Conservation (phyloP, 2,888 invertebrate species). For the Petrophora chlorosata region DNA sequence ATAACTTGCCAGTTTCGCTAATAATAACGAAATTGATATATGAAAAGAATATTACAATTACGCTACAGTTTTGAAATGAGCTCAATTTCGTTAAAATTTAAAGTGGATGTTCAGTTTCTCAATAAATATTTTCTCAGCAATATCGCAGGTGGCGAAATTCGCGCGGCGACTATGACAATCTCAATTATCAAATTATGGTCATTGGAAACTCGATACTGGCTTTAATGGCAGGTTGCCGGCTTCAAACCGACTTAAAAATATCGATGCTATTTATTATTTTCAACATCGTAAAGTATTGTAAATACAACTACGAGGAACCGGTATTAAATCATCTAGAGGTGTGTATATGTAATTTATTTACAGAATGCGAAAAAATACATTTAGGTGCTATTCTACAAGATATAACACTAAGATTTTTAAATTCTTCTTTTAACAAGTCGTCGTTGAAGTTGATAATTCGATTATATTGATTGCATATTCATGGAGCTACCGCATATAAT, state of each 20-base stretch:
- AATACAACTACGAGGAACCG: constrained; percentile 61
- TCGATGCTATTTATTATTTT: constrained; percentile 62
- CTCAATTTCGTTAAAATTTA: too few species aligned
- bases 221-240: constrained; percentile 64
- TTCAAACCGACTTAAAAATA: constrained; percentile 64
- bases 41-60: too few species aligned
- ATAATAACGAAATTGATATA: too few species aligned
- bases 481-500: constrained; percentile 44
- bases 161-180: constrained; percentile 54
- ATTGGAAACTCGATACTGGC: constrained; percentile 65
- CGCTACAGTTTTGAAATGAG: too few species aligned
- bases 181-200: constrained; percentile 76
- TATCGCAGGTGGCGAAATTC: constrained; percentile 20
- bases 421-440: constrained; percentile 50
- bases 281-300: constrained; percentile 64
- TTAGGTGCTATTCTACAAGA: constrained; percentile 46
- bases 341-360: constrained; percentile 54
- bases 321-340: constrained; percentile 58
- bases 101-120: not conserved
- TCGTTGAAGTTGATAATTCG: constrained; percentile 48
- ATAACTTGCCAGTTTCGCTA: too few species aligned
- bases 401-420: constrained; percentile 40
- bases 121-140: not conserved
- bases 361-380: constrained; percentile 43
- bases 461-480: constrained; percentile 55